Base-by-base conservation (phyloP, 1,140 invertebrate genomes). In the Harlomillsia oculata region DNA sequence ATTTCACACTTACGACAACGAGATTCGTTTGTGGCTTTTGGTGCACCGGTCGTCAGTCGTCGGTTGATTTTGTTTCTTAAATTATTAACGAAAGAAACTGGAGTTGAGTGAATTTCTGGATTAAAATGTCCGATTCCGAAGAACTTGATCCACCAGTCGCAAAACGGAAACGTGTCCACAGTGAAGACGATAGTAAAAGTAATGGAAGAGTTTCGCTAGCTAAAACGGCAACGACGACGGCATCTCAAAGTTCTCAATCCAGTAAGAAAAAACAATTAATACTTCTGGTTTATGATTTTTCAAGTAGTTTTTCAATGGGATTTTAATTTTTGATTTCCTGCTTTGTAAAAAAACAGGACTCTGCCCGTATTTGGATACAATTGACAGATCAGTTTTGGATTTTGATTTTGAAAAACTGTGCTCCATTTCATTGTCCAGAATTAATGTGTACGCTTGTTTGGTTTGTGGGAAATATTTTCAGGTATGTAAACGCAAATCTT, bases 391-490 rank as follows among this genome's bases (percentile, higher is more conserved):
- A 70, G 83, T 97, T 62, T 74, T 99, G 45, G 97, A 99, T 75
- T 99, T 99, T 79, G 97, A 99, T 77, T 99, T 99, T 79, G 97
- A 99, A 72, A 99, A 99, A 72, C 74, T 99, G 3, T 99, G 97
- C 71, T 99, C 94, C 1, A 85, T 99, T 20, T 97, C 95, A 3
- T 72, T 99, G 37, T 97, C 94, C 0, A 84, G 97, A 69, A 95
- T 99, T 50, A 99, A 99, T 78, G 95, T 99, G 21, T 99, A 99
- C 74, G 96, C 95, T n/a, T 99, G 97, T 72, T 76, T 99, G 29
- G 93, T 99, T 2, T 99, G 97, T 74, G 97, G 97, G 20, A 99
- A 99, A 76, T 99, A 99, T 72, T 99, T 98, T 70, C 97, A 87
- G 78, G 83, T 82, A 34, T 62, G 25, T 59, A 32, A 40, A 13